Percentiles rank a stretch among this genome's conserved stretches.
Conservation (phyloP, 1,140 invertebrate species). For the Paraescarpia echinospica region DNA sequence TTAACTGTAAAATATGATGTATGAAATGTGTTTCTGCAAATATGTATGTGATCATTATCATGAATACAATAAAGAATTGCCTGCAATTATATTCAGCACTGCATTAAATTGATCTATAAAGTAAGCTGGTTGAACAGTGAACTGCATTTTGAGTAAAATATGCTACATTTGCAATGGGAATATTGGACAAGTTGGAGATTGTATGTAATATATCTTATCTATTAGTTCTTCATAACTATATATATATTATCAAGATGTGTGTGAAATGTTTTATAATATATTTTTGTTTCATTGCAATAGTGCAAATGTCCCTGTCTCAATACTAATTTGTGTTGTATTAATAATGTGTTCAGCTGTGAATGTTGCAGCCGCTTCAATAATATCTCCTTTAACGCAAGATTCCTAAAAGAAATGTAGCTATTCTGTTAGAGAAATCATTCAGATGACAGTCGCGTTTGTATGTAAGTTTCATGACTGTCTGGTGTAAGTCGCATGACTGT, state of each 20-base stretch:
- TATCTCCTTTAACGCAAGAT: background rate
- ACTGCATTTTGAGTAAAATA: background rate
- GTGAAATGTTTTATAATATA: background rate
- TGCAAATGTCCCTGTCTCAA: background rate
- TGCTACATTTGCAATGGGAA: background rate
- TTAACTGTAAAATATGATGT: background rate
- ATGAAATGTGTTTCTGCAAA: background rate
- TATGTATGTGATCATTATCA: background rate
- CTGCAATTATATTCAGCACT: background rate
- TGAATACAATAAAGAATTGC: background rate
- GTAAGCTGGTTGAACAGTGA: background rate
- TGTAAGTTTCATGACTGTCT: background rate
- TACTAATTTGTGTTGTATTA: background rate
- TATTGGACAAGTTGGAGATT: background rate
- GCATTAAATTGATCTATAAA: background rate
- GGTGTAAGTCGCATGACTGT: background rate
- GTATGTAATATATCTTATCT: background rate
- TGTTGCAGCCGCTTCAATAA: background rate
- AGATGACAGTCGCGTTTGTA: background rate
- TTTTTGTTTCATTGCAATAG: background rate
- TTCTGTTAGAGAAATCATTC: background rate
- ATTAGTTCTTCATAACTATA: too few species aligned
- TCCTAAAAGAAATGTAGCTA: background rate
- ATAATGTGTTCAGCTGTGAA: background rate
- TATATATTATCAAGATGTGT: background rate